Base-by-base conservation (phyloP, 2,113 vertebrate species). In the Macaca fascicularis region DNA sequence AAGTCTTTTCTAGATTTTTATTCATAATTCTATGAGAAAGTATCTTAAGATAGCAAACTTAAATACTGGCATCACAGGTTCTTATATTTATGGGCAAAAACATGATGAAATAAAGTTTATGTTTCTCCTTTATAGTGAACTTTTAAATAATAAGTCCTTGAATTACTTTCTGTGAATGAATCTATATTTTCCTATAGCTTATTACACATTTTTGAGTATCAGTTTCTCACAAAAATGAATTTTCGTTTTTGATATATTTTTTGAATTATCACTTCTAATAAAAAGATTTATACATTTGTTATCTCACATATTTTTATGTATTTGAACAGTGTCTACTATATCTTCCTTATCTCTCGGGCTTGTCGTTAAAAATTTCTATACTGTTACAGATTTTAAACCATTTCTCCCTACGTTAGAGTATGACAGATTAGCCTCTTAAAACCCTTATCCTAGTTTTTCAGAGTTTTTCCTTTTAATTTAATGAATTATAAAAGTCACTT, bases 361-460 rank as follows among this genome's bases (percentile, higher is more conserved):
- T 92, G 43, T 72, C 69, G 38, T 52, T 84, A 80, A 93, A 11
- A 48, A 10, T 85, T 81, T 87, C n/a, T 35, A 10, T 75, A 50
- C 12, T 32, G 23, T 59, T 84, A 70, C 16, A 38, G 78, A 85
- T 43, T 74, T 96, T 78, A n/a, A 69, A 59, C 40, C 6, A 57
- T 92, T 97, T 82, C 23, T 94, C 3, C 8, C 27, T 94, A 74
- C 2, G 50, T 91, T 67, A 93, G 32, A 11, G 6, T 76, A 8
- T 95, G 23, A 92, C 9, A 87, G 43, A 89, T 79, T 83, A 82
- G 13, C 38, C 75, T 97, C 22, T 88, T 95, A 52, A 97, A 94
- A 74, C 97, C 12, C 48, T 92, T 83, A 35, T 70, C n/a, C 74
- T 88, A n/a, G 17, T 94, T 93, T 95, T 95, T 64, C n/a, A 90